Base-by-base conservation (phyloP, 2,113 vertebrate species). In the Pampusana beccarii region DNA sequence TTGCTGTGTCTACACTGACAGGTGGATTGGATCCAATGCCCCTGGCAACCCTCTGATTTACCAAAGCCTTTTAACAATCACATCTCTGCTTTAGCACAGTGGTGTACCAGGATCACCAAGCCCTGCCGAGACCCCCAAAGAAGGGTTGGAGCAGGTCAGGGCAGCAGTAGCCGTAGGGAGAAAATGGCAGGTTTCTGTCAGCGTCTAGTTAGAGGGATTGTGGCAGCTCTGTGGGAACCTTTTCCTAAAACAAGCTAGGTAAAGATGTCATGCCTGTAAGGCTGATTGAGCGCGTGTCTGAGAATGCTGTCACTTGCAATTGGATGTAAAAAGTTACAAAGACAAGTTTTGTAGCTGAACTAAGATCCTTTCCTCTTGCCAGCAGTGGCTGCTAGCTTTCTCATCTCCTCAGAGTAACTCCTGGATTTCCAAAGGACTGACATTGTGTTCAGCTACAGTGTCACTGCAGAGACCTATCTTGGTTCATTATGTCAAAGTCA, bases 21-120 rank as follows among this genome's bases (percentile, higher is more conserved):
- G 56, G 28, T 92, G 86, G 92, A 58, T 50, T 71, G 48, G 51
- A 93, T 86, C 79, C 91, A 94, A 88, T 56, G 16, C 69, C 60
- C 50, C 16, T 33, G 28, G 67, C 64, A 72, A 91, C 72, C 38
- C n/a, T 86, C 69, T 66, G 72, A 74, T 84, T 93, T 88, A 84
- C 56, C 5, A 1, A 16, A 81, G 21, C 48, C 48, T 91, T 90
- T 81, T 48, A 71, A 56, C 46, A 95, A 67, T 65, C 6, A 1
- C 28, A 78, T 80, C 64, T 84, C 77, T 74, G 29, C 69, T 83
- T 84, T 36, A 86, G 72, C 60, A 64, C 48, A 67, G 85, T 34
- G 54, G 23, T 77, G 62, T 8, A 5, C 74, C 71, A 73, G 46
- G 86, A 78, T 66, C 51, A 84, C 56, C 65, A 51, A 66, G 34